phyloP scores from a whole-genome alignment of 2,113 vertebrate genomes.

The Thymallus thymallus region DNA sequence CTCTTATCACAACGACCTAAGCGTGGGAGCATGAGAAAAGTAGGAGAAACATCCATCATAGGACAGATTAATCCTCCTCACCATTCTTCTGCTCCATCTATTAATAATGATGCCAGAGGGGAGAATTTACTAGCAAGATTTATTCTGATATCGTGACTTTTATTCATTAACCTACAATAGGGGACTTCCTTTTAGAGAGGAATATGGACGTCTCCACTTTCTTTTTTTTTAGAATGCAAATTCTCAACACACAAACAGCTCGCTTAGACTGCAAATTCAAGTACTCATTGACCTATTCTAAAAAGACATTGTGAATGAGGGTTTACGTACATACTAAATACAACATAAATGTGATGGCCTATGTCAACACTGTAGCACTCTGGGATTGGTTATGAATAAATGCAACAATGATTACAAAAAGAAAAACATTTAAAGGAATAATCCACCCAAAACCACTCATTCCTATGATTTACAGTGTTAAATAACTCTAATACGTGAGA shows the following conservation, averaged over 20 bases:
- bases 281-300: neutral
- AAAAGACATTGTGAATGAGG: neutral
- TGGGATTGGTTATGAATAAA: no score
- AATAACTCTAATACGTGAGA: no score
- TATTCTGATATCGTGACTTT: conserved; percentile 76
- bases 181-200: conserved; percentile 57
- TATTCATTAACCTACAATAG: conserved; percentile 69
- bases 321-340: neutral
- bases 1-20: conserved; percentile 77
- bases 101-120: conserved; percentile 70
- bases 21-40: conserved; percentile 71
- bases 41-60: conserved; percentile 72
- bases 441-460: no score
- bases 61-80: conserved; percentile 74
- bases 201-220: conserved; percentile 39
- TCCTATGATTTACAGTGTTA: no score
- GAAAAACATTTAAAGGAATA: no score
- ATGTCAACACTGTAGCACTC: no score
- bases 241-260: conserved; percentile 23
- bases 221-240: conserved; percentile 41
- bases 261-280: neutral
- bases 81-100: conserved; percentile 73
- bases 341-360: no score
- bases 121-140: conserved; percentile 68
- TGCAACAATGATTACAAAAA: no score